Base-by-base conservation (phyloP, 2,888 invertebrate species). In the Pterostichus madidus region DNA sequence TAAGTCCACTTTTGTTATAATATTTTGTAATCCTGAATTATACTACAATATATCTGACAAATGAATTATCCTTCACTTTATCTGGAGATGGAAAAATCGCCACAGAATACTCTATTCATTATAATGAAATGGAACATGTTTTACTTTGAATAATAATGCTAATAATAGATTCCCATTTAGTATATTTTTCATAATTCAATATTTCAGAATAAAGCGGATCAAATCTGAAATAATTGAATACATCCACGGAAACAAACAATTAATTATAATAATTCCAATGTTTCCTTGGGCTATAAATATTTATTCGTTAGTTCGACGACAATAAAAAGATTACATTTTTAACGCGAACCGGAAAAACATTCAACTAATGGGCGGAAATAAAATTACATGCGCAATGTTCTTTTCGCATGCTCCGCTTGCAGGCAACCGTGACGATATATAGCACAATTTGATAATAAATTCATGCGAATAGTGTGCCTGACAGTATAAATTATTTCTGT, bases 401-500 rank as follows among this genome's bases (percentile, higher is more conserved):
- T 64, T 64, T 64, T 71, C 68, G 68, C 68, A 71, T 71, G 68
- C 68, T 17, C 8, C 56, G 56, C 56, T 56, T 56, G 11, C 56
- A 56, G 56, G 56, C 56, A 56, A 17, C 56, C 24, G 17, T 17
- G 56, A 56, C 17, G 17, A 39, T 39, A 71, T 39, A 71, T 39
- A 8, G 68, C 68, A 71, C 39, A 44, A 44, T 71, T 71, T 71
- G 68, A 71, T 71, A 71, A 71, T 71, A 71, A 39, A 71, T 71
- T 71, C 68, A 71, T 71, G 68, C 17, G 44, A 39, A 71, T 71
- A 71, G 68, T 71, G 68, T 10, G 39, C 68, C 44, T 17, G 68
- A 71, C 68, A 71, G 56, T 39, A 71, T 39, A 17, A 71, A 71
- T 44, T 71, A 71, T 71, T 71, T 56, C 17, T 71, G 68, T 24